phyloP scores from a whole-genome alignment of 1,140 invertebrate species.

The Bombus impatiens region DNA sequence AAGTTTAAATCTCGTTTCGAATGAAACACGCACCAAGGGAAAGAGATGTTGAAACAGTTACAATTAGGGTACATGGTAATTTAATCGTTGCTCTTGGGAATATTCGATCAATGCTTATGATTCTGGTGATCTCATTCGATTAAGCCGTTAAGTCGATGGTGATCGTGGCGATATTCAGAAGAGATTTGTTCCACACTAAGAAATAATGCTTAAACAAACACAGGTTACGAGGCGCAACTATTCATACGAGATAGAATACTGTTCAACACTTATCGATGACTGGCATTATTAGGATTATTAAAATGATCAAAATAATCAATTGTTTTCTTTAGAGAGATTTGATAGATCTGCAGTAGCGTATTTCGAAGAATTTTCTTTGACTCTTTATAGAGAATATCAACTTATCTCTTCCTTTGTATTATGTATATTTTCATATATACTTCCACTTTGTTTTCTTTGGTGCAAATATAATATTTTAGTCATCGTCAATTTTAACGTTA shows the following conservation, averaged over 20 bases:
- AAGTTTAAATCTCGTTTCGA: conserved; percentile 23
- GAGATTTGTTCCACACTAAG: not conserved
- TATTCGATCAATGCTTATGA: not conserved
- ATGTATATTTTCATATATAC: too few relatives aligned
- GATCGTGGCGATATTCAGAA: not conserved
- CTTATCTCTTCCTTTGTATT: not conserved
- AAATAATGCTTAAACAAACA: conserved; percentile 20
- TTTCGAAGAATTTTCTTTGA: not conserved
- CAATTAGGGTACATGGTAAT: not conserved
- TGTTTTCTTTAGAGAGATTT: not conserved
- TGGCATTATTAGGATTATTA: not conserved
- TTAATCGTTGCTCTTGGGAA: not conserved
- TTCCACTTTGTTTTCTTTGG: not conserved
- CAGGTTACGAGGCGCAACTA: not conserved
- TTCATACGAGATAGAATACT: not conserved
- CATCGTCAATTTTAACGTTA: not conserved
- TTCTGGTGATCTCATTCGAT: not conserved
- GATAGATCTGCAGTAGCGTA: not conserved
- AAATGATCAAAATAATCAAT: not conserved
- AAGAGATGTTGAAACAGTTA: not conserved
- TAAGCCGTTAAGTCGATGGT: not conserved
- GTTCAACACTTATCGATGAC: not conserved
- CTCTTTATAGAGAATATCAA: not conserved
- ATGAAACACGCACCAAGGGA: not conserved
- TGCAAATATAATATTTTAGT: not conserved